These are phyloP conservation scores for Cecropterus lyciades DNA, from an alignment of 1,140 invertebrate species.

Conservation along the genomic window DNA sequence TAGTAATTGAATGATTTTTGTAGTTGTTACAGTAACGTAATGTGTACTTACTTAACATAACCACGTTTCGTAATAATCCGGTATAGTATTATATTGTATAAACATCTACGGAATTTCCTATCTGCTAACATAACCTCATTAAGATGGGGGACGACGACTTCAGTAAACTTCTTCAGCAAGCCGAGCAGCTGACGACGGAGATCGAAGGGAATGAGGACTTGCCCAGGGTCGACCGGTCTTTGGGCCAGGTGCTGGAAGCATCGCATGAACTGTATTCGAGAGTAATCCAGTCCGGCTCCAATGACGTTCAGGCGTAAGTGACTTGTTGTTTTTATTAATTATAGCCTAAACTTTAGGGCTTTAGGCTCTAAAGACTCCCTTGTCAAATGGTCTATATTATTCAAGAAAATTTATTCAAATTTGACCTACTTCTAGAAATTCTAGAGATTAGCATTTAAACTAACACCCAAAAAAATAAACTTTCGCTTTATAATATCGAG, in stretches of 20 bases:
- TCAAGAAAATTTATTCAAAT: no score
- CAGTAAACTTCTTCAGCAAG: constrained; percentile 94
- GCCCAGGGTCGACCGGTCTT: constrained; percentile 94
- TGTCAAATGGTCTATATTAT: no score
- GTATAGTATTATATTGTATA: not conserved
- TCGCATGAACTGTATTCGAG: constrained; percentile 95
- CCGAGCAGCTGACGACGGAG: constrained; percentile 95
- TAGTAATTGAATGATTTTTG: no score
- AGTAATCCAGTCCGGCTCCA: constrained; percentile 92
- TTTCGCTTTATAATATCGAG: no score
- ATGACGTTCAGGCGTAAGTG: constrained; percentile 96
- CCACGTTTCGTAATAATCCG: no score
- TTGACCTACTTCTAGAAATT: no score
- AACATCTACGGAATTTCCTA: not conserved
- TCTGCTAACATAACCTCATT: constrained; percentile 53
- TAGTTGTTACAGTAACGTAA: no score
- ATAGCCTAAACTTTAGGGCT: no score
- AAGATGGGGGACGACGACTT: constrained; percentile 87
- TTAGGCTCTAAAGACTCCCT: no score
- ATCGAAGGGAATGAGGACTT: constrained; percentile 93
- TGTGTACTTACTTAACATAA: no score
- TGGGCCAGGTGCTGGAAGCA: constrained; percentile 95
- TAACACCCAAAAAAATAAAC: no score
- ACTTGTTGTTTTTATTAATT: not conserved
- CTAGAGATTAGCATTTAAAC: no score